A percentile compares a stretch with the other conserved stretches of the same genome.
phyloP scores from a whole-genome alignment of 2,888 invertebrate genomes.

The Empis stercorea region DNA sequence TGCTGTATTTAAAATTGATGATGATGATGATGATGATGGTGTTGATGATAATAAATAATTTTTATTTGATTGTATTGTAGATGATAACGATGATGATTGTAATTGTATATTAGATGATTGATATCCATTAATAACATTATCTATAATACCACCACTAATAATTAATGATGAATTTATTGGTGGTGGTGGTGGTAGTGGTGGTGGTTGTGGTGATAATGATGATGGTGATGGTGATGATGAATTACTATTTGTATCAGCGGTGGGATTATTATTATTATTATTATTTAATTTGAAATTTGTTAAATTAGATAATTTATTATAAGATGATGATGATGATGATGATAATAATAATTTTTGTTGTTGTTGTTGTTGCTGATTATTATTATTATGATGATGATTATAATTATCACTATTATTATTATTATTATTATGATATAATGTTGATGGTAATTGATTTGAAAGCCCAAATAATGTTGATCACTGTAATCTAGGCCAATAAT shows the following conservation, averaged over 20 bases:
- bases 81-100: conserved; percentile 11
- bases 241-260: background rate
- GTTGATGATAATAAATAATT: conserved; percentile 21
- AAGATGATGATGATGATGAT: background rate
- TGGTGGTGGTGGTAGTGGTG: background rate
- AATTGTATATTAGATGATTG: background rate
- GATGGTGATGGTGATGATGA: background rate
- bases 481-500: conserved; percentile 88
- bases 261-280: background rate
- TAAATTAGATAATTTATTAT: background rate
- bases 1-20: conserved; percentile 21
- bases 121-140: no score
- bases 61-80: conserved; percentile 29
- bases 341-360: background rate
- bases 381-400: background rate
- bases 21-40: conserved; percentile 15
- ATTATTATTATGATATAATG: background rate
- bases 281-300: background rate
- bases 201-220: background rate
- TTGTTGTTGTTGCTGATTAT: background rate
- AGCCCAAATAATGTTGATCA: conserved; percentile 83
- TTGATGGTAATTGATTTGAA: conserved; percentile 46
- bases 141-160: background rate
- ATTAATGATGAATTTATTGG: background rate
- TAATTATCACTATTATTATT: no score